Conservation (phyloP, 2,113 vertebrate genomes). For the Rhinopomastus cyanomelas region DNA sequence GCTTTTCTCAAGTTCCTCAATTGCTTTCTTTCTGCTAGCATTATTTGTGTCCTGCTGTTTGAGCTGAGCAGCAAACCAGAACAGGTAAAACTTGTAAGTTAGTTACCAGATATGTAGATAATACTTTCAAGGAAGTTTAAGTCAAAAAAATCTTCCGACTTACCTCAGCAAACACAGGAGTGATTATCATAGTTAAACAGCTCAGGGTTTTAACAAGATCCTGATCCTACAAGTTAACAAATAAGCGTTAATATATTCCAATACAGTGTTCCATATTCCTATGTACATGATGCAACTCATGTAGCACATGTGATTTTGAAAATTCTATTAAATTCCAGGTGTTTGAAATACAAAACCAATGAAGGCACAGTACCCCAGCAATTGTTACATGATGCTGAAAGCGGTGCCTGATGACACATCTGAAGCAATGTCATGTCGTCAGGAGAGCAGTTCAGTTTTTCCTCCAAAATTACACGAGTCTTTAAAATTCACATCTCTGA, state of each 20-base stretch:
- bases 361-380: not conserved
- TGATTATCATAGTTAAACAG: constrained; percentile 89
- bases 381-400: not conserved
- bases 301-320: fast-evolving
- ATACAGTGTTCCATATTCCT: no score
- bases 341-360: not conserved
- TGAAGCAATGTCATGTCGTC: not conserved
- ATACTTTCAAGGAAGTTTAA: not conserved
- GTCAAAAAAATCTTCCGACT: not conserved
- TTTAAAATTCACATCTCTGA: not conserved
- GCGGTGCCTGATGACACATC: not conserved
- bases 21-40: constrained; percentile 81
- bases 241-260: not conserved
- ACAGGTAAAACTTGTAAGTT: not conserved
- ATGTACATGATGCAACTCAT: not conserved
- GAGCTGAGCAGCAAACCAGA: constrained; percentile 73
- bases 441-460: not conserved
- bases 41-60: constrained; percentile 92
- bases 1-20: constrained; percentile 93
- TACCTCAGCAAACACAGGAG: constrained; percentile 92
- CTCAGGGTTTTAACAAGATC: constrained; percentile 85
- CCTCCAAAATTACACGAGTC: not conserved
- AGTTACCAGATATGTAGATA: not conserved
- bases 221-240: constrained; percentile 76
- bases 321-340: not conserved